Percentiles rank a stretch among this genome's conserved stretches.
Conservation (phyloP, 2,797 vertebrate genomes). For the Triplophysa bombifrons region DNA sequence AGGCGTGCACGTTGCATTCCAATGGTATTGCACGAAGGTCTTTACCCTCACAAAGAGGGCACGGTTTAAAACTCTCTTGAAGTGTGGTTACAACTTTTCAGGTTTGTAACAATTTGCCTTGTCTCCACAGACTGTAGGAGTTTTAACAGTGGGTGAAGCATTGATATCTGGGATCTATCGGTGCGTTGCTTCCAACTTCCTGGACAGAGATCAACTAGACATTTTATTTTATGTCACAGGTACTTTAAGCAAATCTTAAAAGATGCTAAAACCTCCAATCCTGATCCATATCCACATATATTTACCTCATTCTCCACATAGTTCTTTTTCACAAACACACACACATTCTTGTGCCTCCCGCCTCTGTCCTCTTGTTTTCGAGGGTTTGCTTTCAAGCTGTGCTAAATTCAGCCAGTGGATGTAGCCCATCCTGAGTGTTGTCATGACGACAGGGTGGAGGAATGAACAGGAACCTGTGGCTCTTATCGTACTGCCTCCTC, state of each 20-base stretch:
- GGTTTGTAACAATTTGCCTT: conserved; percentile 28
- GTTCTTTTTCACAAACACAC: neutral
- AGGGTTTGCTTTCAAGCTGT: conserved; percentile 37
- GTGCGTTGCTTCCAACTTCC: conserved; percentile 87
- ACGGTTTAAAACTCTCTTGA: conserved; percentile 25
- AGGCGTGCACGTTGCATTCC: neutral
- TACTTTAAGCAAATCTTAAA: conserved; percentile 66
- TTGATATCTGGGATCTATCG: conserved; percentile 89
- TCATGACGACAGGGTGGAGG: conserved; percentile 69
- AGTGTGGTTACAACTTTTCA: conserved; percentile 28
- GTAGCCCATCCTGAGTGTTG: conserved; percentile 70
- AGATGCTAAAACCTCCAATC: conserved; percentile 4
- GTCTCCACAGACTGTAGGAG: conserved; percentile 84
- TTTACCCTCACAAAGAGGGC: neutral
- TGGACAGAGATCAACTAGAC: conserved; percentile 83
- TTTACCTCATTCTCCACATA: neutral
- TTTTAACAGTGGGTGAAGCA: conserved; percentile 86
- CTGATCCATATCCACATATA: neutral
- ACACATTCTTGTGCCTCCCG: conserved; percentile 2
- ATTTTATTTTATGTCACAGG: conserved; percentile 91
- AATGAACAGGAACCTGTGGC: conserved; percentile 89
- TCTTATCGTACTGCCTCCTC: conserved; percentile 88
- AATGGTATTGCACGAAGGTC: neutral
- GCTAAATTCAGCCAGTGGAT: conserved; percentile 32
- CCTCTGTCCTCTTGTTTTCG: conserved; percentile 40